A percentile compares a stretch with the other conserved stretches of the same genome.
Evolutionary conservation across 2,113 vertebrate genomes (phyloP).

Genomic region (Condylura cristata): DNA sequence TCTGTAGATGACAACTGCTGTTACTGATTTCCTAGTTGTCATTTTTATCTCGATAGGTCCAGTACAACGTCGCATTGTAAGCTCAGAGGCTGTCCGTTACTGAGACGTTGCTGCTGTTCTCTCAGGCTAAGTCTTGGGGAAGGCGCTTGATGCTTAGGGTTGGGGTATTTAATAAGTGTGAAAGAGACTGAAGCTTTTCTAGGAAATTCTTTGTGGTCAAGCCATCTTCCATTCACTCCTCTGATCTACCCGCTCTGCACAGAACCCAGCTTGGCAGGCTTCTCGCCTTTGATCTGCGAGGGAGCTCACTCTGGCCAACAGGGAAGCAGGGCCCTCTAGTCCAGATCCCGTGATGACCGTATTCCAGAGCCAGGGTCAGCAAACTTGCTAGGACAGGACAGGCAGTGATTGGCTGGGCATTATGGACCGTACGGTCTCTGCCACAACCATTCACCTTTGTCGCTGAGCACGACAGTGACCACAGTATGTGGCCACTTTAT

Average conservation of each 20-base stretch:
- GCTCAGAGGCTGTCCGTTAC: not conserved
- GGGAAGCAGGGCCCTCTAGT: not conserved
- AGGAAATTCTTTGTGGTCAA: not conserved
- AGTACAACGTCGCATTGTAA: not conserved
- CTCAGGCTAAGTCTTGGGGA: not conserved
- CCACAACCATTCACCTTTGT: not conserved
- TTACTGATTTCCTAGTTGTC: not conserved
- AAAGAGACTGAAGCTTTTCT: not conserved
- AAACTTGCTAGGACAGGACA: not conserved
- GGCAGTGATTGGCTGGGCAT: not conserved
- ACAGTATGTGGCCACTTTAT: accelerated
- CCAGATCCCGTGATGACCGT: not conserved
- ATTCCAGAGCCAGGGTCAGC: not conserved
- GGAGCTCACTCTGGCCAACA: accelerated
- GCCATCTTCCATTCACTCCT: not conserved
- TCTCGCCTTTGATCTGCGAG: not conserved
- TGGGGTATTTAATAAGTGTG: not conserved
- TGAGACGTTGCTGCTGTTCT: not conserved
- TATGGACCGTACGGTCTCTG: not conserved
- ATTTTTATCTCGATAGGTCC: not conserved
- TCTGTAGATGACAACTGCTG: accelerated
- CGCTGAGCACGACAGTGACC: accelerated
- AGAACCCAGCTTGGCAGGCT: not conserved
- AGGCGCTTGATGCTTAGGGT: not conserved
- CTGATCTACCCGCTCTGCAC: not conserved